Evolutionary conservation across 2,113 vertebrate species (phyloP), one percentile per base, ranked within the genome.

Genomic region (Steatornis caripensis): DNA sequence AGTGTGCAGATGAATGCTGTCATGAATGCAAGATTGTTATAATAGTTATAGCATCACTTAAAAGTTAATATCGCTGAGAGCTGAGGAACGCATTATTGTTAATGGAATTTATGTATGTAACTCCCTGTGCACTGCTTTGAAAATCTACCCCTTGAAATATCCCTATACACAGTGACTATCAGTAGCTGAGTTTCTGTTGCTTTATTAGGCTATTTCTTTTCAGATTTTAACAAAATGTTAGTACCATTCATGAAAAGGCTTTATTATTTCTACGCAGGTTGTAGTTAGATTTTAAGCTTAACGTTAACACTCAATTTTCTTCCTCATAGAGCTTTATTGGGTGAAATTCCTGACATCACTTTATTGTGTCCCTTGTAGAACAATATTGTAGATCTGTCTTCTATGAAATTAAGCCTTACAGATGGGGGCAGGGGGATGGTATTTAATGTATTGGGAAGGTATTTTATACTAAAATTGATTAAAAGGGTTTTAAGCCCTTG

Each of bases 111-210:
- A 94, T 92, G 57, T 80, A 7, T 75, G n/a, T 76, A 94, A 95
- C 88, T 98, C 94, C 79, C 82, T 27, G 45, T 64, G 74, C 77
- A 90, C 29, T 45, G 66, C 87, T 97, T 95, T 89, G 74, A 87
- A 98, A 97, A 94, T 94, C 68, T 95, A 89, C 74, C 93, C 91
- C 61, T 95, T 95, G 90, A 95, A 97, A 96, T 97, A 85, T 82
- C 60, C 43, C 58, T 84, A 8, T 82, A 66, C 46, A 68, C 48
- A 92, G 36, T 96, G 89, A 84, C 61, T 55, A 41, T 60, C 48
- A 87, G 57, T 87, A 90, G 62, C 79, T 96, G 79, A 84, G 36
- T 78, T 96, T 88, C 69, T 91, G 75, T 93, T 90, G 66, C 68
- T 96, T 95, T 96, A 90, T 92, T 96, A 92, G 93, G 77, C 84